Evolutionary conservation across 2,888 invertebrate species (phyloP), one percentile per base, ranked within the genome.

Genomic region (Isotomurus palustris): DNA sequence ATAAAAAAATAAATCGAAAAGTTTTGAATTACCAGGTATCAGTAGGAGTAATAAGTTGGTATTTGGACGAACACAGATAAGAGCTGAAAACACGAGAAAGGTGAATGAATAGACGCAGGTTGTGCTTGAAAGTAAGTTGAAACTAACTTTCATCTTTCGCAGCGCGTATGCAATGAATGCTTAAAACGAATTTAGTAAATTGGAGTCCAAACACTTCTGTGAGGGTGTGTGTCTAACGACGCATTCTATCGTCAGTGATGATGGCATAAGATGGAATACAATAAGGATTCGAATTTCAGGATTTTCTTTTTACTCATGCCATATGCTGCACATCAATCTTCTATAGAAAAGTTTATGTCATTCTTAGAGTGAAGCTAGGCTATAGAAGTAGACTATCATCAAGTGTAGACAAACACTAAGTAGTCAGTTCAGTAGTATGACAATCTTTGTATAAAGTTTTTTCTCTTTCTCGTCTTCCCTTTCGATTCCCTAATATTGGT

Each of bases 281-380:
- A 60, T 58, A 52, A 50, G 59, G 65, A 65, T 53, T 58, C 61
- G 64, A 64, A 64, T 61, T 63, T 63, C 55, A 36, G 59, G 57
- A 63, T 63, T 63, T 62, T 64, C 56, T 56, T 50, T 32, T n/a
- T n/a, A 10, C 44, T 53, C 53, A 55, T 58, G 60, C 63, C 63
- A 64, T 64, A 59, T 64, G 64, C 64, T 56, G 59, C 62, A 62
- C 66, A 66, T 66, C 66, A 66, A 66, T 66, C 66, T 66, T 66
- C 60, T 58, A 58, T 56, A 60, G 62, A 64, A 62, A 64, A 58
- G 59, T 62, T 58, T 58, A 60, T 66, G 66, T 66, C 66, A 66
- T 62, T 66, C 62, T 59, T 41, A 35, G 36, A 41, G 41, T 55
- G 49, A 21, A 35, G 43, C 17, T 38, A 19, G 14, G 14, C 17